phyloP scores from a whole-genome alignment of 1,140 invertebrate genomes.

The Calosoma granatense region DNA sequence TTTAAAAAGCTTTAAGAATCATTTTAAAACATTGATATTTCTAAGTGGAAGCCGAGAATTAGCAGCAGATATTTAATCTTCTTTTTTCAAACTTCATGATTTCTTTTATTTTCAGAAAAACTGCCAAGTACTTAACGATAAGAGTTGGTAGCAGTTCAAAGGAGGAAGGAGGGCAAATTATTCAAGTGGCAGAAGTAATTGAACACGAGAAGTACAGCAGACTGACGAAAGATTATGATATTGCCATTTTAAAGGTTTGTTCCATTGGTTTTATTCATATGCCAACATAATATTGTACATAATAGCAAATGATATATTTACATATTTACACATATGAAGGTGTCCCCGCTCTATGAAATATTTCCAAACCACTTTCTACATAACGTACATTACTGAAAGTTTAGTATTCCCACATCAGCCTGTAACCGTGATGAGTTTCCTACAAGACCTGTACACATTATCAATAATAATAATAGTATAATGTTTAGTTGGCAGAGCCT shows the following conservation, averaged over 20 bases:
- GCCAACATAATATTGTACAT: not conserved
- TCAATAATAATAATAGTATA: not conserved
- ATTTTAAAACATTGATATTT: not conserved
- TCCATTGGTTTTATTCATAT: not conserved
- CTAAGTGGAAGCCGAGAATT: too few species aligned
- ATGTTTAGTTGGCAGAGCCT: not conserved
- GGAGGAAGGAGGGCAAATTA: slow-evolving; percentile 2
- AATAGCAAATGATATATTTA: not conserved
- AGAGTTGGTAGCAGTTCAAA: slow-evolving; percentile 6
- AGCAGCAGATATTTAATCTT: too few species aligned
- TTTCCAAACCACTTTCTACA: too few species aligned
- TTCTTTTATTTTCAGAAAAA: not conserved
- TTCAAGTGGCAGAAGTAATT: slow-evolving; percentile 6
- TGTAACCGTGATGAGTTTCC: not conserved
- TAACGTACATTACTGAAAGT: too few species aligned
- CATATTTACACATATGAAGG: not conserved
- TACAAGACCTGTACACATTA: not conserved
- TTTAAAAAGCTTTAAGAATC: too few species aligned
- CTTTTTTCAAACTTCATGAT: too few species aligned
- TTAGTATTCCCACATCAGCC: too few species aligned
- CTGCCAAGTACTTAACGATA: not conserved
- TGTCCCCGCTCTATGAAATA: not conserved
- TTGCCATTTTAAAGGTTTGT: slow-evolving; percentile 13
- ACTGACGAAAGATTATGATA: slow-evolving; percentile 10
- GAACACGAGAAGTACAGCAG: slow-evolving; percentile 10